Evolutionary conservation across 2,113 vertebrate genomes (phyloP).

Genomic region (Aix galericulata): DNA sequence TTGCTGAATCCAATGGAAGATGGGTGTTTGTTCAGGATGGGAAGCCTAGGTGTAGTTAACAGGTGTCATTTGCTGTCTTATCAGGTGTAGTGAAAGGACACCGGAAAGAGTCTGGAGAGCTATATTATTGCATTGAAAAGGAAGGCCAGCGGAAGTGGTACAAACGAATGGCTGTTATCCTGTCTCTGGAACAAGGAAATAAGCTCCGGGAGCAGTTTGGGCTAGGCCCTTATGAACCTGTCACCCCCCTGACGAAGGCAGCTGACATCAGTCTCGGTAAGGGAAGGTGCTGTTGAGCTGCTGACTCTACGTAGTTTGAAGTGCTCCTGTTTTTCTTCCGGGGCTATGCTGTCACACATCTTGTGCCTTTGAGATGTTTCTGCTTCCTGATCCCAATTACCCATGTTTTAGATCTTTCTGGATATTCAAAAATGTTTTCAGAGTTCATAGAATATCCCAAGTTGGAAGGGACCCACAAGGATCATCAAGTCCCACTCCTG

Average conservation of each 20-base stretch:
- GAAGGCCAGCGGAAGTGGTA: slow-evolving; percentile 93
- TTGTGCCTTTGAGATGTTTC: not conserved
- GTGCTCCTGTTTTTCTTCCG: too few relatives aligned
- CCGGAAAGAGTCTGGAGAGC: slow-evolving; percentile 85
- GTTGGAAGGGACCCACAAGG: too few relatives aligned
- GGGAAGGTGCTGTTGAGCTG: not conserved
- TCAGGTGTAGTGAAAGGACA: slow-evolving; percentile 91
- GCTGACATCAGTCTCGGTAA: slow-evolving; percentile 97
- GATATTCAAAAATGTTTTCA: not conserved
- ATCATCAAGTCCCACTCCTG: too few relatives aligned
- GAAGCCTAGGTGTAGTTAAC: not conserved
- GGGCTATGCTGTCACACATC: not conserved
- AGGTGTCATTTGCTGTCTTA: not conserved
- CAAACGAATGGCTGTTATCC: slow-evolving; percentile 88
- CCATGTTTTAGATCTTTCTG: not conserved
- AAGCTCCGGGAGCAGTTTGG: slow-evolving; percentile 92
- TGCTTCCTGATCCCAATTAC: not conserved
- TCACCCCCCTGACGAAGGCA: slow-evolving; percentile 87
- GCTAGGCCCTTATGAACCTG: slow-evolving; percentile 90
- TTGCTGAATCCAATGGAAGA: not conserved
- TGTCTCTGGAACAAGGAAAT: slow-evolving; percentile 95
- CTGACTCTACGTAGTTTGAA: not conserved
- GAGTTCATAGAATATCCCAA: not conserved
- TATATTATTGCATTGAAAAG: slow-evolving; percentile 92
- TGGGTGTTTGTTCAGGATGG: not conserved